Evolutionary conservation across 2,888 invertebrate genomes (phyloP).

Genomic region (Temnothorax ravouxi): DNA sequence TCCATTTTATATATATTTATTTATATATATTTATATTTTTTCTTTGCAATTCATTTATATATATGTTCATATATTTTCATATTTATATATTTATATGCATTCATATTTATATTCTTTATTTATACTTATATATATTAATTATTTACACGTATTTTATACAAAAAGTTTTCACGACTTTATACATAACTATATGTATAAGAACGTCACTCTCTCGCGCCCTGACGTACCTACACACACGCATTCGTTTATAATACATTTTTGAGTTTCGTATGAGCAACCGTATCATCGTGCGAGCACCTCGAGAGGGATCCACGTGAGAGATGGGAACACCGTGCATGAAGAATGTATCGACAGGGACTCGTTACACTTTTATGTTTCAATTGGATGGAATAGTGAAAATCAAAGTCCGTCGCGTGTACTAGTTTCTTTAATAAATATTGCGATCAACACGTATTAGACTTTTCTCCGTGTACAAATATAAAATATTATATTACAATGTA

Average conservation of each 20-base stretch:
- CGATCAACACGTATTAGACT: neutral
- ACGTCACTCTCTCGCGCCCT: conserved; percentile 68
- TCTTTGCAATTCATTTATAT: conserved; percentile 61
- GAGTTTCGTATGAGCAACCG: conserved; percentile 78
- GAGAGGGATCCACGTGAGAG: conserved; percentile 46
- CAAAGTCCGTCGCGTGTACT: neutral
- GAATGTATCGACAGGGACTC: neutral
- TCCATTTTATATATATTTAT: conserved; percentile 68
- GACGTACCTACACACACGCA: conserved; percentile 70
- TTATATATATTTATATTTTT: conserved; percentile 77
- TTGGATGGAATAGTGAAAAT: neutral
- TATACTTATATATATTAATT: conserved; percentile 83
- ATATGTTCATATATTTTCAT: conserved; percentile 70
- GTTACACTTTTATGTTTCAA: neutral
- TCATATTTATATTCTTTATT: conserved; percentile 66
- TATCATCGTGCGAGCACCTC: conserved; percentile 69
- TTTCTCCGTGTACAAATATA: neutral
- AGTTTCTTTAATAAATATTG: neutral
- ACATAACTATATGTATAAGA: conserved; percentile 83
- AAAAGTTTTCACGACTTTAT: conserved; percentile 84
- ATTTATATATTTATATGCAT: conserved; percentile 70
- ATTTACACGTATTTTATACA: conserved; percentile 84
- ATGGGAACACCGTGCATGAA: neutral
- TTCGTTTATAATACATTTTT: conserved; percentile 81
- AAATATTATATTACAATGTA: conserved; percentile 1